These are phyloP conservation scores for Colossoma macropomum DNA, from an alignment of 2,113 vertebrate genomes.

Conservation along the genomic window DNA sequence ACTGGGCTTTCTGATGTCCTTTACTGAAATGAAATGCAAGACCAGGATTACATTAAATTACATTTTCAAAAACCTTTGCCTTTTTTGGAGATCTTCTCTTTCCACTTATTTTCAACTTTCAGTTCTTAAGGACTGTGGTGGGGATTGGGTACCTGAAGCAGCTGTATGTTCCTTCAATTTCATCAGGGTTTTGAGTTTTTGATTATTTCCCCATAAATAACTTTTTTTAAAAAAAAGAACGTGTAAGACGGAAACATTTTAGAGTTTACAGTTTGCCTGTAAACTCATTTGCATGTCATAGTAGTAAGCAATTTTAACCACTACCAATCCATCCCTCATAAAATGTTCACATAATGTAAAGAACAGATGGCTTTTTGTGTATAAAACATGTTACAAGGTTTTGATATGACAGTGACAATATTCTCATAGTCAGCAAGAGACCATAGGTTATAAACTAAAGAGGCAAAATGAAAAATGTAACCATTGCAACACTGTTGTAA, in stretches of 20 bases:
- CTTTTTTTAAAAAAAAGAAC: constrained; percentile 32
- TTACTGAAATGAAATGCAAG: constrained; percentile 33
- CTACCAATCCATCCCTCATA: too few species aligned
- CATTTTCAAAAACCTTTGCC: constrained; percentile 21
- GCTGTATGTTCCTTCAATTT: constrained; percentile 36
- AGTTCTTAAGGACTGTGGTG: constrained; percentile 36
- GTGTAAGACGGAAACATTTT: constrained; percentile 19
- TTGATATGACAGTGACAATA: too few species aligned
- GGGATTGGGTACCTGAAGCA: constrained; percentile 53
- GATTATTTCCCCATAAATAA: constrained; percentile 41
- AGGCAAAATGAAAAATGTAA: too few species aligned
- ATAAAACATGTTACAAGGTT: too few species aligned
- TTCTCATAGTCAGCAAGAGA: too few species aligned
- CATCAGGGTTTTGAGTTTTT: too few species aligned
- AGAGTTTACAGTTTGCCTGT: neutral
- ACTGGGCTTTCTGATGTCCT: constrained; percentile 38
- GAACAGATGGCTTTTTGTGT: too few species aligned
- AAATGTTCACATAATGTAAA: too few species aligned
- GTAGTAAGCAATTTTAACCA: too few species aligned
- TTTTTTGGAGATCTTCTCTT: constrained; percentile 29
- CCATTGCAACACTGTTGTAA: too few species aligned
- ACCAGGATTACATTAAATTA: constrained; percentile 14
- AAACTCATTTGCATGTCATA: too few species aligned
- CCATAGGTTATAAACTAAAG: too few species aligned
- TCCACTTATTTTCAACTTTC: neutral